Base-by-base conservation (phyloP, 2,797 vertebrate species). In the Neomorphus geoffroyi region DNA sequence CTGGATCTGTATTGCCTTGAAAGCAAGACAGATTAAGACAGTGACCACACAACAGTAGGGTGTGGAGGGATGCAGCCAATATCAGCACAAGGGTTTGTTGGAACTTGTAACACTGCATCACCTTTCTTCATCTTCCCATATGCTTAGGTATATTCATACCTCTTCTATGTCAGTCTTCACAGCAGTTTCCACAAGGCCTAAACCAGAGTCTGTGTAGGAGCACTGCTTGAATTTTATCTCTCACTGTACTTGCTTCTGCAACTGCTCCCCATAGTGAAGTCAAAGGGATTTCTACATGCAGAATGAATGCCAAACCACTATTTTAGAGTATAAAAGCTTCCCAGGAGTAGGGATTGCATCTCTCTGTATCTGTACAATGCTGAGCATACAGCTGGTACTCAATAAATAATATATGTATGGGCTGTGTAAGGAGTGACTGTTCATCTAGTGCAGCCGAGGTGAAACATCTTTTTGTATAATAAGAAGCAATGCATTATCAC, bases 401-500 rank as follows among this genome's bases (percentile, higher is more conserved):
- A 90, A 90, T 96, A 95, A 96, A 96, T 96, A 94, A 94, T 93
- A 85, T 45, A 93, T 79, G 54, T 67, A 77, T 35, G 83, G 57
- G 62, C 69, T 80, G 88, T 86, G 78, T 95, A 88, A 81, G 62
- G 54, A 93, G 39, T 56, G 45, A 70, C 65, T 88, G 51, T 72
- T 94, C 94, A 39, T 95, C 77, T 83, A 77, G 51, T 66, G 51
- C 60, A 80, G 50, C 80, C 58, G 86, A 93, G 71, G 90, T 91
- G 91, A 85, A 80, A 77, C 62, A 61, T 93, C 54, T 81, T 93
- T 93, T 82, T 72, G 35, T 92, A 33, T 92, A 90, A 51, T 18
- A 37, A 73, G 66, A 84, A 62, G 37, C 33, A 65, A n/a, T 26
- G 28, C 48, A 28, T 74, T 91, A 64, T 85, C 83, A 74, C 32